Evolutionary conservation across 2,113 vertebrate species (phyloP), one percentile per base, ranked within the genome.

Genomic region (Astur gentilis): DNA sequence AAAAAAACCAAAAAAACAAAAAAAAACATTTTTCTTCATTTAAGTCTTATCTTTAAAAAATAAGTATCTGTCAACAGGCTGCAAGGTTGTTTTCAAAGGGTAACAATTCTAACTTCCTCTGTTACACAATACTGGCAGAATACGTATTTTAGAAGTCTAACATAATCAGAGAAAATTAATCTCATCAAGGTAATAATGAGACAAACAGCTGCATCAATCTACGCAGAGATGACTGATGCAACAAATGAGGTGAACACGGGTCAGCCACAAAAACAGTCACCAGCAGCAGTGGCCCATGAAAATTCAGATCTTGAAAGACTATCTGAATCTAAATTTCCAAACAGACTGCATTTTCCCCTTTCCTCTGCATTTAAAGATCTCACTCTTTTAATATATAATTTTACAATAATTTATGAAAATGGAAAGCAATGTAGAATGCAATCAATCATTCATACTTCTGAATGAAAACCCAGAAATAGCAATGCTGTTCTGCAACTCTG

Each of bases 391-490:
- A 95, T 83, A 94, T 80, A 87, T 95, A 87, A 91, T 94, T 95
- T 91, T 88, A 80, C 91, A 96, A 93, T 94, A 87, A 93, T 94
- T 96, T 92, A 86, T 94, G 92, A 96, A 94, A 96, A 95, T 93
- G 42, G 70, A 79, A 66, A 94, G 82, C 88, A 49, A 67, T 94
- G 67, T 90, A 64, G 67, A 96, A 96, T 88, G 90, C 67, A 96
- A 95, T 95, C 96, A 96, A 93, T 96, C 90, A 92, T 93, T 96
- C 95, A 88, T 81, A 88, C 50, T 95, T 96, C 88, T 95, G 90
- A 97, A 97, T 86, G 85, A 66, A 89, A 92, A 80, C n/a, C 93
- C 90, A 92, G 91, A 97, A 97, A 97, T 96, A 96, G 90, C 67
- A 90, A 61, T 95, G 95, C 85, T 94, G 85, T 86, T 96, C 92